Conservation (phyloP, 2,888 invertebrate species). For the Erebia palarica region DNA sequence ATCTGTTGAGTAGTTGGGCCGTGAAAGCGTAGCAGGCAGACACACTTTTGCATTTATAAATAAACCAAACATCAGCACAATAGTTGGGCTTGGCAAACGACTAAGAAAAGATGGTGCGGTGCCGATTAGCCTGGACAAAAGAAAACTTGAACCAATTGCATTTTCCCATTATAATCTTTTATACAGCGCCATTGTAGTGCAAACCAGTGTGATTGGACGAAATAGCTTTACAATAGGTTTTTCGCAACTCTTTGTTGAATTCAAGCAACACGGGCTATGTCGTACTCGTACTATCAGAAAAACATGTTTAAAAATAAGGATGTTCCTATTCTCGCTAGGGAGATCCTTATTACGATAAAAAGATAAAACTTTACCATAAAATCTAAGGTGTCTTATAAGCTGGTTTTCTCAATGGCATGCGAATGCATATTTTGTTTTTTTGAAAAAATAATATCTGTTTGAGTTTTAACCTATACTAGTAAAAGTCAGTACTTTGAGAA, state of each 20-base stretch:
- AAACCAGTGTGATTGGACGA: constrained; percentile 33
- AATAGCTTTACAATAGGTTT: constrained; percentile 33
- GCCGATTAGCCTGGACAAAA: constrained; percentile 37
- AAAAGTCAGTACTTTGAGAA: no score
- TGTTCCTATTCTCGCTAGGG: constrained; percentile 10
- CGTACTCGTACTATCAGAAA: constrained; percentile 3
- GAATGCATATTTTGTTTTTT: not conserved
- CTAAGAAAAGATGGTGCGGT: constrained; percentile 20
- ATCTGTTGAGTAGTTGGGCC: no score
- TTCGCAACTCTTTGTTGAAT: constrained; percentile 19
- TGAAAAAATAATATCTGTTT: not conserved
- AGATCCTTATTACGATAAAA: constrained; percentile 26
- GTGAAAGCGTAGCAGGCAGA: no score
- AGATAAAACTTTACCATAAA: constrained; percentile 13
- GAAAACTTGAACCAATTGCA: constrained; percentile 37
- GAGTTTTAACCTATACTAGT: not conserved
- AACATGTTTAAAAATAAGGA: constrained; percentile 28
- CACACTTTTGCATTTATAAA: not conserved
- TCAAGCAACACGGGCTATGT: not conserved
- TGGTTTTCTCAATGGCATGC: not conserved
- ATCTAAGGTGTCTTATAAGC: not conserved
- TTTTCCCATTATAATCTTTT: constrained; percentile 37
- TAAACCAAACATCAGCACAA: not conserved
- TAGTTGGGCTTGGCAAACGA: constrained; percentile 22
- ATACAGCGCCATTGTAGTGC: constrained; percentile 33